Base-by-base conservation (phyloP, 2,888 invertebrate species). In the Pheosia tremula region DNA sequence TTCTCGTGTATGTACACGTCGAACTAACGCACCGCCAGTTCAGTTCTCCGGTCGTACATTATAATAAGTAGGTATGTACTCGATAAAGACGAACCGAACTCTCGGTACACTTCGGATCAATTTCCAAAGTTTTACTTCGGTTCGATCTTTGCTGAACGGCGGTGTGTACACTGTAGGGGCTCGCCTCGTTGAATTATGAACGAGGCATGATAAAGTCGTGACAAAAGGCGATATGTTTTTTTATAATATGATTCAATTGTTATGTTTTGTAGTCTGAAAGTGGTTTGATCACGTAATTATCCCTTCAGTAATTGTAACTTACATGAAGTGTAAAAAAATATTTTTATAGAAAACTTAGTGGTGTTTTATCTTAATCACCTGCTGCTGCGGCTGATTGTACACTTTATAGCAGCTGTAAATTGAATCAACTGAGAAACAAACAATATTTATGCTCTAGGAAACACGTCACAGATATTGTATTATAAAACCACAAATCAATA, bases 91-190 rank as follows among this genome's bases (percentile, higher is more conserved):
- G 82, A 78, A 72, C 72, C 75, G 61, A 84, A 81, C 81, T 82
- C 81, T 80, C 73, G 66, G 81, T 79, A 81, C 77, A 84, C 86
- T 84, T 73, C 75, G 83, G 87, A 88, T 89, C 88, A 87, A 89
- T 89, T 87, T 85, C 82, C 79, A 78, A 90, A 90, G 85, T 90
- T 89, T 82, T 80, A 81, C 86, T 86, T 84, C 87, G 82, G 84
- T 86, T 84, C 87, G 82, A 85, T 87, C 85, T 82, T 82, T 78
- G 66, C 75, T 77, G 76, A 75, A 77, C 77, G 72, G 84, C 71
- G 57, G 63, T 68, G 78, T 78, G 63, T 75, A 78, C 79, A 81
- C 55, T 39, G 13, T 10, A 36, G n/a, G 4, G 39, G 4, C 38
- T 39, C 55, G 39, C 55, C 13, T 38, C 53, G n/a, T 10, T 47